A percentile compares a stretch with the other conserved stretches of the same genome.
These are phyloP conservation scores for Odontophorus gujanensis DNA, from an alignment of 2,113 vertebrate genomes.

Conservation along the genomic window DNA sequence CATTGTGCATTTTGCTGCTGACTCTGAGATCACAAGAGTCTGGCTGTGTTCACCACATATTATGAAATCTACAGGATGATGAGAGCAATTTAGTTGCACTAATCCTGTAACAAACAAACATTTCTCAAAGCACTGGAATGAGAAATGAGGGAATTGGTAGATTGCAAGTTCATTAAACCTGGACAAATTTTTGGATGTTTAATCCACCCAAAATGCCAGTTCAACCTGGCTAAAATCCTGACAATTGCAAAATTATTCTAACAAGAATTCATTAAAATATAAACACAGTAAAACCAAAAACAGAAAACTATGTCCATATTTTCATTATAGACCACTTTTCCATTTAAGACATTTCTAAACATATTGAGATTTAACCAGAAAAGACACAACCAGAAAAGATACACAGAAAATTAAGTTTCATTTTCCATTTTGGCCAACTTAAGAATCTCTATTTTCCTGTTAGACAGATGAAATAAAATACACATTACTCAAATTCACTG, in stretches of 20 bases:
- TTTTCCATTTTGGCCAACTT: background rate
- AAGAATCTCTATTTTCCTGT: background rate
- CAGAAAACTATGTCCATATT: background rate
- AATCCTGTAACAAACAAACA: background rate
- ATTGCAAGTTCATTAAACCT: background rate
- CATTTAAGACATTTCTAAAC: background rate
- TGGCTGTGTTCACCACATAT: background rate
- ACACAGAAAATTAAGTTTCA: background rate
- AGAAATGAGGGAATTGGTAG: background rate
- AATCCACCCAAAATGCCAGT: background rate
- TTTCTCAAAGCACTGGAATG: background rate
- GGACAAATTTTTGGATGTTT: background rate
- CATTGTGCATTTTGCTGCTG: background rate
- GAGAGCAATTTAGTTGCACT: background rate
- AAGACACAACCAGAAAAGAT: background rate
- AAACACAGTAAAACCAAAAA: background rate
- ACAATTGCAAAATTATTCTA: background rate
- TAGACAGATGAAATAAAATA: background rate
- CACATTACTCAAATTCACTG: background rate
- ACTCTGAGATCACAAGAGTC: background rate
- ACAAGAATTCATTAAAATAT: background rate
- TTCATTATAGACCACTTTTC: background rate
- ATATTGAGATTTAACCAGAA: background rate
- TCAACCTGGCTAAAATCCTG: background rate
- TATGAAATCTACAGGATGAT: background rate